Evolutionary conservation across 1,140 invertebrate genomes (phyloP).

Genomic region (Aphaenogaster rudis): DNA sequence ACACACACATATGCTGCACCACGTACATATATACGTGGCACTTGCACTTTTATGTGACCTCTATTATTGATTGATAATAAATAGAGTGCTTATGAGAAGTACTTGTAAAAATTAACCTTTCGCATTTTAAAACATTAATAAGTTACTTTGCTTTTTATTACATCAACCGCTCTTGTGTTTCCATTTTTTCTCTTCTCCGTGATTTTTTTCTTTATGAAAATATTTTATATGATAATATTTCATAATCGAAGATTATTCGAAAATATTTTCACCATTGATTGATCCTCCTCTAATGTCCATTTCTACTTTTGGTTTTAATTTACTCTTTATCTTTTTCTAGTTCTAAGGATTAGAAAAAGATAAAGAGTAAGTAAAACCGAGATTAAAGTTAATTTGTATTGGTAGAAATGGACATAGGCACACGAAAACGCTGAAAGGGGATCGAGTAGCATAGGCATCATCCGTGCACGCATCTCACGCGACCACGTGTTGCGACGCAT

Average conservation of each 20-base stretch:
- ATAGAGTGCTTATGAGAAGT: neutral
- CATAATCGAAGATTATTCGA: neutral
- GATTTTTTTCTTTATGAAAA: neutral
- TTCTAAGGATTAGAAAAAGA: too few species aligned
- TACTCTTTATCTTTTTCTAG: too few species aligned
- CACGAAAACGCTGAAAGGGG: neutral
- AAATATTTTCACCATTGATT: neutral
- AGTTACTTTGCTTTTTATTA: neutral
- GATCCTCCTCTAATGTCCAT: too few species aligned
- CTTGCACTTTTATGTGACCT: neutral
- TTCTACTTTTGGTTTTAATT: too few species aligned
- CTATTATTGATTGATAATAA: neutral
- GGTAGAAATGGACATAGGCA: too few species aligned
- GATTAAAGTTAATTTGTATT: too few species aligned
- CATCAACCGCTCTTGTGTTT: neutral
- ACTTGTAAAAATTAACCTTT: too few species aligned
- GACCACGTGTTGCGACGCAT: constrained; percentile 18
- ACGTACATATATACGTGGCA: neutral
- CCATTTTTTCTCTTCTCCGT: neutral
- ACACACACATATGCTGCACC: too few species aligned
- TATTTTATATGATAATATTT: neutral
- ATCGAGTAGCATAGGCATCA: neutral
- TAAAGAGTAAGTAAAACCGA: too few species aligned
- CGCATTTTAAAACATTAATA: neutral
- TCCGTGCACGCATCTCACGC: neutral